Evolutionary conservation across 1,140 invertebrate species (phyloP), one percentile per base, ranked within the genome.

Genomic region (Cotesia chilonis): DNA sequence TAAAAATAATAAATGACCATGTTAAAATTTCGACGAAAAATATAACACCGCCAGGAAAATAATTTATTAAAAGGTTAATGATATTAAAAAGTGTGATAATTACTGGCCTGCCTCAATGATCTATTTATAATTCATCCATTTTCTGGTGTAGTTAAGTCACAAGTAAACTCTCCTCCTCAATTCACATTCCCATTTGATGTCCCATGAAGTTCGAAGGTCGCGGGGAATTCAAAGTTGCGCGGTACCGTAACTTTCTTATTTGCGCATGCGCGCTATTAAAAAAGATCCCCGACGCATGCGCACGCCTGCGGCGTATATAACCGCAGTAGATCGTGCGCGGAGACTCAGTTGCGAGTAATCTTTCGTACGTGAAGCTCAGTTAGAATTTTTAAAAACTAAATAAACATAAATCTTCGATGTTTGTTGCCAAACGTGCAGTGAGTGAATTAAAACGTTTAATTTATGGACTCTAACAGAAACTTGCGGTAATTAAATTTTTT

Each of bases 131-230:
- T n/a, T 5, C 47, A n/a, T 41, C 64, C 4, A 5, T 6, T 47
- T 47, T 47, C 2, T 10, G 10, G 6, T 9, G 41, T 47, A 47
- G 41, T 47, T 47, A 47, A 47, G 41, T 47, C 41, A 47, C 41
- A 9, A 47, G 6, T 7, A 5, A 47, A 14, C 67, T n/a, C 35
- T 52, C 17, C 10, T 41, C 14, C 9, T 9, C 14, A 12, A 9
- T 37, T 55, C 3, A 6, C 17, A 12, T 60, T 36, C 35, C 14
- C 28, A n/a, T n/a, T 35, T 17, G 37, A 47, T 65, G 75, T 70
- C 79, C 78, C 78, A 77, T 78, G 37, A 69, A 74, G 81, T 81
- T 83, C 80, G 80, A 83, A 83, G 82, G 82, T 83, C 80, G 82
- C 73, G 80, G 76, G 73, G 63, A 81, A 37, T 59, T 73, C 68